These are phyloP conservation scores for Pseudomyrmex gracilis DNA, from an alignment of 1,140 invertebrate species.

Conservation along the genomic window DNA sequence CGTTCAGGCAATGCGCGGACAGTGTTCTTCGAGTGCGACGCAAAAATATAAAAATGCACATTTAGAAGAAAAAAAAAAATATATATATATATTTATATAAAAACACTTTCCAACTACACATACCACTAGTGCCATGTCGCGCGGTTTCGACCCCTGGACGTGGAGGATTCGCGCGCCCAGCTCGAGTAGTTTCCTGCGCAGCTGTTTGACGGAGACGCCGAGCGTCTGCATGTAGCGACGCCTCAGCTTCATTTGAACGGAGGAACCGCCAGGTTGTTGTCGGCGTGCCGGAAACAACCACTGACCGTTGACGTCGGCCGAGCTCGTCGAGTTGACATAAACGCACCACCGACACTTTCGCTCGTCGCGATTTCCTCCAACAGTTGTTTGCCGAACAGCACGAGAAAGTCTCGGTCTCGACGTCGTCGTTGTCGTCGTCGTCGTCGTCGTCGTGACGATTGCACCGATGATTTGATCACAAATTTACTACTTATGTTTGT, in stretches of 20 bases:
- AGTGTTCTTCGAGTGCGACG: background rate
- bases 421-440: constrained; percentile 27
- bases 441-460: constrained; percentile 6
- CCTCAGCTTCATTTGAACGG: constrained; percentile 84
- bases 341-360: constrained; percentile 63
- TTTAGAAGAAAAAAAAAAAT: background rate
- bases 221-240: constrained; percentile 85
- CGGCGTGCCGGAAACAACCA: constrained; percentile 78
- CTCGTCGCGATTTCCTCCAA: constrained; percentile 29
- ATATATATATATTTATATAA: background rate
- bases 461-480: constrained; percentile 3
- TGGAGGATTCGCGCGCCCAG: constrained; percentile 82
- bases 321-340: constrained; percentile 78
- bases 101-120: constrained; percentile 61
- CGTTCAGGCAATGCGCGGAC: no score
- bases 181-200: constrained; percentile 83
- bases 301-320: constrained; percentile 78
- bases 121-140: constrained; percentile 84
- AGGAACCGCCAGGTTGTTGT: constrained; percentile 81
- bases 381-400: constrained; percentile 3
- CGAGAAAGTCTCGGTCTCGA: constrained; percentile 4
- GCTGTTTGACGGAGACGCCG: constrained; percentile 84
- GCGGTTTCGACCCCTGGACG: constrained; percentile 81
- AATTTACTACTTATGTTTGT: background rate
- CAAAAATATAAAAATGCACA: background rate